Evolutionary conservation across 2,113 vertebrate genomes (phyloP), one percentile per base, ranked within the genome.

Genomic region (Tylochromis polylepis): DNA sequence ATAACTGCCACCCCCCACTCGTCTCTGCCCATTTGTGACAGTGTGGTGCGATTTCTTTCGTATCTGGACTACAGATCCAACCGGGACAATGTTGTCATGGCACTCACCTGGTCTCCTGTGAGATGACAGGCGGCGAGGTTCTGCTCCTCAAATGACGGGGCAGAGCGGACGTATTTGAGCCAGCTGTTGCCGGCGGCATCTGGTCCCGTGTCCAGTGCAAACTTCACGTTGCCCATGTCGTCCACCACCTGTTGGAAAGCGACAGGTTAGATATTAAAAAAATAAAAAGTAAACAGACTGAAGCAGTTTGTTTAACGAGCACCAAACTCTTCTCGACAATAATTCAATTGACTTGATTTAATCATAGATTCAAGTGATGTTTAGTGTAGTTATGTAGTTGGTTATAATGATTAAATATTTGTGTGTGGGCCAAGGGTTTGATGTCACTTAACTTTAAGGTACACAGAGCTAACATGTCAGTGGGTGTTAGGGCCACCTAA

Each of bases 101-200:
- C 87, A 88, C 96, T 95, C 94, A 99, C 98, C 98, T 99, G 98
- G 94, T 99, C 97, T 80, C 97, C 97, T 4, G 93, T 96, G 84
- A 97, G 82, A 94, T 98, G 98, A 80, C 97, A 98, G 89, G 97
- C 95, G 0, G 96, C 94, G 24, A 99, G 96, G 85, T 99, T 99
- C 94, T 99, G 98, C 87, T 99, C 97, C 2, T 97, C 96, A 0
- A 98, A 97, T 86, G 98, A 97, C 1, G 94, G 97, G 0, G 97
- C 97, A 11, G 95, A 96, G 12, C 98, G 97, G 94, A 99, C 97
- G 77, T 98, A 99, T 88, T 99, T 99, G 83, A 99, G 96, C 99
- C 99, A 99, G 96, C 96, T 98, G 84, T 97, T 96, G 5, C 95
- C 88, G 41, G 95, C 95, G 0, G 96, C 96, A 0, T 97, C 95